Evolutionary conservation across 2,113 vertebrate species (phyloP).

Genomic region (Sclerurus mexicanus): DNA sequence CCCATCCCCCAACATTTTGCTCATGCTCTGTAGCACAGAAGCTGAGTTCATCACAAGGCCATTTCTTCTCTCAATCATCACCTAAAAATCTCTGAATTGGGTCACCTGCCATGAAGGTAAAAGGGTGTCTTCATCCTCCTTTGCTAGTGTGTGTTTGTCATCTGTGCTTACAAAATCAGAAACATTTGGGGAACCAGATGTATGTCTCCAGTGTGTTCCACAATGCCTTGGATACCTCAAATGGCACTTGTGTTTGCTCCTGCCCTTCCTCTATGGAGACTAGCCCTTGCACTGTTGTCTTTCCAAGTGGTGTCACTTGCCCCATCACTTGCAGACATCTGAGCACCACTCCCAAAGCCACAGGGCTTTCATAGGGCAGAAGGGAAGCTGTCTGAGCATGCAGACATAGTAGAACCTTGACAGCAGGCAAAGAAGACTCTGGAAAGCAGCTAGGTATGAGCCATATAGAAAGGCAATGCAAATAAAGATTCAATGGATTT

Average conservation of each 20-base stretch:
- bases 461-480: not conserved
- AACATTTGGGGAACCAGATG: not conserved
- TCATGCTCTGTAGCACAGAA: not conserved
- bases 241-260: not conserved
- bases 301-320: not conserved
- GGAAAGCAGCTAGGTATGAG: not conserved
- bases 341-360: not conserved
- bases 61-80: not conserved
- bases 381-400: not conserved
- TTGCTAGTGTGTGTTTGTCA: not conserved
- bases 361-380: not conserved
- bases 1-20: not conserved
- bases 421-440: not conserved
- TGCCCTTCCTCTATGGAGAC: not conserved
- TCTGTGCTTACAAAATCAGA: not conserved
- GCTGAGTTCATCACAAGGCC: not conserved
- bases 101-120: not conserved
- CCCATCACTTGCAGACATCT: not conserved
- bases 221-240: not conserved
- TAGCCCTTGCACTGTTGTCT: not conserved
- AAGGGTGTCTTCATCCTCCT: not conserved
- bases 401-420: rapidly evolving
- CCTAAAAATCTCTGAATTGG: not conserved
- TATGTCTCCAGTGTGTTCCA: not conserved
- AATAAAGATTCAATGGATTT: not conserved